Evolutionary conservation across 2,113 vertebrate species (phyloP).

Genomic region (Salvelinus namaycush): DNA sequence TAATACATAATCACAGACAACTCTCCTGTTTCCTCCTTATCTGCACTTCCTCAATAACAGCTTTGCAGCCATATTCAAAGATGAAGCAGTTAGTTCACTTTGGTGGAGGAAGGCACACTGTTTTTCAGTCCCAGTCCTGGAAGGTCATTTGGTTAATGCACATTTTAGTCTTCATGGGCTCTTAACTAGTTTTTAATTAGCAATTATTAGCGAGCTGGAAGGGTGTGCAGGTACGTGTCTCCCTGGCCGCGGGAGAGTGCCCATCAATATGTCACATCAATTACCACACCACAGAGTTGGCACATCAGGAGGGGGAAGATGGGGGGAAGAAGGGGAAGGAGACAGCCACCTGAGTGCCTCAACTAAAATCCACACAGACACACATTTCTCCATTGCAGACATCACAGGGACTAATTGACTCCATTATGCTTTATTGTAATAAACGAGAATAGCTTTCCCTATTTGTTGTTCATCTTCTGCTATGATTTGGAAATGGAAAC

Average conservation of each 20-base stretch:
- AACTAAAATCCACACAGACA: constrained; percentile 61
- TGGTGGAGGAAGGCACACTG: constrained; percentile 49
- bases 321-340: constrained; percentile 23
- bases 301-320: constrained; percentile 33
- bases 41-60: constrained; percentile 44
- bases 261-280: constrained; percentile 81
- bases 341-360: constrained; percentile 67
- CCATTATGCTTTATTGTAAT: constrained; percentile 55
- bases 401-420: background rate
- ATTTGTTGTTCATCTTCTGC: constrained; percentile 34
- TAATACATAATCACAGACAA: constrained; percentile 14
- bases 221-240: constrained; percentile 62
- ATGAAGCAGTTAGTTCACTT: constrained; percentile 52
- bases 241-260: constrained; percentile 72
- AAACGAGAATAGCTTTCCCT: constrained; percentile 35
- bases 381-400: constrained; percentile 67
- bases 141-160: constrained; percentile 88
- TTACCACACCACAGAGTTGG: constrained; percentile 66
- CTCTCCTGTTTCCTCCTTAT: constrained; percentile 40
- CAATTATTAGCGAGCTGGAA: constrained; percentile 83
- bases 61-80: constrained; percentile 41
- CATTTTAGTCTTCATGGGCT: constrained; percentile 86
- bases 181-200: constrained; percentile 94
- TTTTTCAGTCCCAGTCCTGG: constrained; percentile 55
- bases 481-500: no score